Base-by-base conservation (phyloP, 2,888 invertebrate genomes). In the Cepaea hortensis region DNA sequence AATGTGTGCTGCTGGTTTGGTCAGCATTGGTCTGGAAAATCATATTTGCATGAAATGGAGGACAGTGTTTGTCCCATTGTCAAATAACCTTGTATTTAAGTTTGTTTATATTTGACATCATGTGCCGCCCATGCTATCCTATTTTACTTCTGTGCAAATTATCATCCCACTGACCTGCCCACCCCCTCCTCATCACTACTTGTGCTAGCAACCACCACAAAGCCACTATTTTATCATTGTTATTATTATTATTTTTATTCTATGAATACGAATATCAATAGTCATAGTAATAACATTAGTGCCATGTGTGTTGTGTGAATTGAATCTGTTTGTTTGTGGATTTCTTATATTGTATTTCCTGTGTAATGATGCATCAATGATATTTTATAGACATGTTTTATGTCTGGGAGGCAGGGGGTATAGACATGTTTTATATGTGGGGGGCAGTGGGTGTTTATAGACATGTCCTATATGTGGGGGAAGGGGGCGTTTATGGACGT, bases 1-100 rank as follows among this genome's bases (percentile, higher is more conserved):
- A 55, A 62, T 80, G 80, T 80, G 62, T 80, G 61, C 80, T 80
- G 80, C 80, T 80, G 80, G 80, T 80, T 61, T 80, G 62, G 80
- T 80, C 62, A 62, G 62, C 80, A 80, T 62, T 80, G 62, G 62
- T 61, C 55, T 61, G n/a, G 3, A 61, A 5, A 79, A 35, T 35
- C 35, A 35, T 35, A 35, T 35, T 35, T 46, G 35, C 9, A 20
- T 70, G 20, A 23, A 70, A 70, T n/a, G 20, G n/a, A n/a, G 70
- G 23, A 5, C n/a, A 70, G 70, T 18, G 6, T n/a, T 70, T 70
- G 23, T 70, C 6, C 15, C 55, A 55, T 55, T 55, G 55, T 55
- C 55, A 55, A 55, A 55, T 55, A 55, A 55, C 11, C 11, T 6
- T 55, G 55, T 55, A 9, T 55, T 70, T 23, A 23, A 70, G 70